Evolutionary conservation across 2,888 invertebrate species (phyloP).

Genomic region (Apotomis betuletana): DNA sequence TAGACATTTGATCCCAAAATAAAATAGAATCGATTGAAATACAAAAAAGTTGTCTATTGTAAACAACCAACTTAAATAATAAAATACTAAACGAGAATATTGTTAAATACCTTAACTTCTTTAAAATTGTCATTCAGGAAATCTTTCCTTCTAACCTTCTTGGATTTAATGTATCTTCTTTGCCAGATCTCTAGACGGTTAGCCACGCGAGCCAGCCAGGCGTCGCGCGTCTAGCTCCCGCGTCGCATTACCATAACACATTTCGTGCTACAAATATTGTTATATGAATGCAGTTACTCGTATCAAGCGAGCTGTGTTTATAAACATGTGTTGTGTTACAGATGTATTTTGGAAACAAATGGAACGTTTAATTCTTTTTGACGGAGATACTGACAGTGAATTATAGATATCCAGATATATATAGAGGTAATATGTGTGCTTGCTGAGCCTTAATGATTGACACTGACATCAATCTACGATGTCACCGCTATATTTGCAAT

Average conservation of each 20-base stretch:
- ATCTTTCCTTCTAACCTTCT: not conserved
- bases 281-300: conserved; percentile 10
- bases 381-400: no score
- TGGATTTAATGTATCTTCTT: conserved; percentile 2
- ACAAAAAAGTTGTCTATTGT: no score
- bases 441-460: no score
- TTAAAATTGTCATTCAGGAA: not conserved
- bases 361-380: no score
- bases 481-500: no score
- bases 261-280: conserved; percentile 23
- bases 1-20: no score
- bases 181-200: conserved; percentile 9
- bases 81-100: not conserved
- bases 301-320: not conserved
- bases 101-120: not conserved
- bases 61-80: no score
- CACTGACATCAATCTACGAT: no score
- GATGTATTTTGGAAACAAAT: no score
- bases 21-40: no score
- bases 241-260: conserved; percentile 29
- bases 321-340: not conserved
- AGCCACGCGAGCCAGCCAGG: not conserved
- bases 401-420: no score
- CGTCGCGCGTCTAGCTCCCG: conserved; percentile 7
- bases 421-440: no score